Conservation (phyloP, 2,888 invertebrate genomes). For the Melinopterus prodromus region DNA sequence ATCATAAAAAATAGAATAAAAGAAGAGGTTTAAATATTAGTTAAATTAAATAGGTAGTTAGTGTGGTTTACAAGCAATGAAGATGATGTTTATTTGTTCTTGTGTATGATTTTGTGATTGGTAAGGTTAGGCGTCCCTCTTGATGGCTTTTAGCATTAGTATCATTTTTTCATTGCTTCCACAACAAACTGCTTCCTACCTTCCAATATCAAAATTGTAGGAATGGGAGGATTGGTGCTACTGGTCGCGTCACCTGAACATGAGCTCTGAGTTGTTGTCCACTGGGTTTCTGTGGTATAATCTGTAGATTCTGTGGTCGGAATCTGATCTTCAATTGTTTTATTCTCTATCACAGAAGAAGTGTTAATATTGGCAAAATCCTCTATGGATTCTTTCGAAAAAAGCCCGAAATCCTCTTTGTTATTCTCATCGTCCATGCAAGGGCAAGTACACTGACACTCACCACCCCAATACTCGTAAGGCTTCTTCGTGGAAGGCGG, state of each 20-base stretch:
- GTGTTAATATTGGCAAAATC: slow-evolving; percentile 23
- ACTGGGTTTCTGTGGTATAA: slow-evolving; percentile 20
- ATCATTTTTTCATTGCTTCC: background rate
- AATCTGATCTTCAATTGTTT: slow-evolving; percentile 18
- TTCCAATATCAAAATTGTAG: slow-evolving; percentile 84
- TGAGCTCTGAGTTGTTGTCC: slow-evolving; percentile 41
- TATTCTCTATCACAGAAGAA: slow-evolving; percentile 29
- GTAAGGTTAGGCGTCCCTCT: background rate
- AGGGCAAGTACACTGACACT: slow-evolving; percentile 79
- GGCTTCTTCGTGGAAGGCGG: slow-evolving; percentile 34
- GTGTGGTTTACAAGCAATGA: background rate
- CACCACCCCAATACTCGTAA: slow-evolving; percentile 65
- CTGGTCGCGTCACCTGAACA: slow-evolving; percentile 56
- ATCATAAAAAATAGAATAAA: too few species aligned
- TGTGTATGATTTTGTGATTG: background rate
- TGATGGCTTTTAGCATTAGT: slow-evolving; percentile 38
- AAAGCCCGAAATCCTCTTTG: slow-evolving; percentile 48
- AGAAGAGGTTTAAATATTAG: too few species aligned
- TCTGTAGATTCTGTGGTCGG: slow-evolving; percentile 24
- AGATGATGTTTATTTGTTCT: background rate
- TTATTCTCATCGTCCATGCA: slow-evolving; percentile 64
- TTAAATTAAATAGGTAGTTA: background rate
- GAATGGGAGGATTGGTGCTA: slow-evolving; percentile 67
- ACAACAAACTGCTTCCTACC: slow-evolving; percentile 64
- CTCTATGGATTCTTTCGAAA: slow-evolving; percentile 33